Conservation (phyloP, 2,888 invertebrate genomes). For the Scaptomyza flava region DNA sequence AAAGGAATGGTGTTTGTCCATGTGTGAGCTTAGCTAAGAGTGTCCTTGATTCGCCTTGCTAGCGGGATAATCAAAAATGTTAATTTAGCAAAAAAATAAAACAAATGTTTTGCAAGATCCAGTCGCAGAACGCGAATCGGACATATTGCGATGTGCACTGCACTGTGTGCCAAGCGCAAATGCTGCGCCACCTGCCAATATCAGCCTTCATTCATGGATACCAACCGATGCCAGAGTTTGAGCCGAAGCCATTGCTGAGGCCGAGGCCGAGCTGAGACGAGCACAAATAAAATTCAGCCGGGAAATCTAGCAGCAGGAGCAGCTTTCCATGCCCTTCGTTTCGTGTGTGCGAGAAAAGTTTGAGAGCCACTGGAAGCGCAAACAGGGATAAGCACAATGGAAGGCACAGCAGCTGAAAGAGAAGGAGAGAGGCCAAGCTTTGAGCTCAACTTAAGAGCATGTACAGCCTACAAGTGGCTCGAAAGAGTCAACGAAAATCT, state of each 20-base stretch:
- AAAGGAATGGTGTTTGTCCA: conserved; percentile 1
- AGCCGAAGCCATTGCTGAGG: conserved; percentile 11
- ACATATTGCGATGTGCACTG: conserved; percentile 51
- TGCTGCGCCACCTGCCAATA: conserved; percentile 59
- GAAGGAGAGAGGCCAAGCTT: conserved; percentile 38
- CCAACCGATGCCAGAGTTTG: conserved; percentile 50
- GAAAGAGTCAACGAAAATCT: conserved; percentile 18
- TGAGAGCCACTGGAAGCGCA: conserved; percentile 67
- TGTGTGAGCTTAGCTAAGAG: conserved; percentile 33
- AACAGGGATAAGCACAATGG: conserved; percentile 76
- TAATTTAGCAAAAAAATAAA: conserved; percentile 52
- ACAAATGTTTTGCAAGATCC: conserved; percentile 54
- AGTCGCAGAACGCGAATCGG: conserved; percentile 17
- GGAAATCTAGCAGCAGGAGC: conserved; percentile 24
- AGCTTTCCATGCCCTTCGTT: conserved; percentile 51
- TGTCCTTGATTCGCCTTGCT: conserved; percentile 14
- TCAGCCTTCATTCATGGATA: conserved; percentile 78
- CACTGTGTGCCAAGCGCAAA: conserved; percentile 57
- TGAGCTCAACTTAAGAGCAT: conserved; percentile 57
- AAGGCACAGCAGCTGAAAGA: conserved; percentile 42
- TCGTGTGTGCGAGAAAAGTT: conserved; percentile 54
- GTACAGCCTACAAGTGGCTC: conserved; percentile 65
- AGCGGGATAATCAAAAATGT: conserved; percentile 71
- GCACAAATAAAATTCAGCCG: conserved; percentile 33
- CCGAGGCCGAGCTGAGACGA: conserved; percentile 8